Percentiles rank a stretch among this genome's conserved stretches.
phyloP scores from a whole-genome alignment of 2,888 invertebrate genomes.

The Chalcosyrphus nemorum region DNA sequence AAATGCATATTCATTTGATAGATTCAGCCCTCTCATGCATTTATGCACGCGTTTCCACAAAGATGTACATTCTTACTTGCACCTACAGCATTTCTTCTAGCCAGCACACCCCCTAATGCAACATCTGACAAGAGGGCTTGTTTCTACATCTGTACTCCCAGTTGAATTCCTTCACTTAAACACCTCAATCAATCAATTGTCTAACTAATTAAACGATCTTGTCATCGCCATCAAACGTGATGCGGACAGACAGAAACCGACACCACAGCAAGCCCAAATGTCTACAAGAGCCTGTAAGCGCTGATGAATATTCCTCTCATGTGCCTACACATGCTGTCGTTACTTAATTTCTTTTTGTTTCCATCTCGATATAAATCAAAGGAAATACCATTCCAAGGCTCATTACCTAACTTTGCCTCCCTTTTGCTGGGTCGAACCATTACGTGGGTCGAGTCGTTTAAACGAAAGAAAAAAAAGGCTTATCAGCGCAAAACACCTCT shows the following conservation, averaged over 20 bases:
- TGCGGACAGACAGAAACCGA: not conserved
- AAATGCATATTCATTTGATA: not conserved
- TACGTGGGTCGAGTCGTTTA: too few species aligned
- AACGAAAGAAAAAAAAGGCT: too few species aligned
- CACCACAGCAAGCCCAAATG: not conserved
- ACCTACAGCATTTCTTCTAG: not conserved
- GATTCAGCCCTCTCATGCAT: not conserved
- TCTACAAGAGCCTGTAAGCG: slow-evolving; percentile 1
- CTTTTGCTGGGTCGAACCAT: not conserved
- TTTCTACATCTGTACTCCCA: not conserved
- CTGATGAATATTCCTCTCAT: slow-evolving; percentile 35
- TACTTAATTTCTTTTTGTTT: not conserved
- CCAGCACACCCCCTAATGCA: slow-evolving; percentile 17
- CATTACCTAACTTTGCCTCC: not conserved
- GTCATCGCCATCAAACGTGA: slow-evolving; percentile 4
- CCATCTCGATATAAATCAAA: not conserved
- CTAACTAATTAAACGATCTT: slow-evolving; percentile 26
- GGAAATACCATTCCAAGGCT: slow-evolving; percentile 6
- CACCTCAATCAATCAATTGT: slow-evolving; percentile 44
- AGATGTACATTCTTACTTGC: too few species aligned
- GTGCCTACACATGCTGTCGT: not conserved
- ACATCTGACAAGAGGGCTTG: slow-evolving; percentile 12
- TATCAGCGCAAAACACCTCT: slow-evolving; percentile 8
- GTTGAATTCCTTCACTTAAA: not conserved
- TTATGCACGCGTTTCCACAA: not conserved